Conservation (phyloP, 2,113 vertebrate genomes). For the Pangasianodon hypophthalmus region DNA sequence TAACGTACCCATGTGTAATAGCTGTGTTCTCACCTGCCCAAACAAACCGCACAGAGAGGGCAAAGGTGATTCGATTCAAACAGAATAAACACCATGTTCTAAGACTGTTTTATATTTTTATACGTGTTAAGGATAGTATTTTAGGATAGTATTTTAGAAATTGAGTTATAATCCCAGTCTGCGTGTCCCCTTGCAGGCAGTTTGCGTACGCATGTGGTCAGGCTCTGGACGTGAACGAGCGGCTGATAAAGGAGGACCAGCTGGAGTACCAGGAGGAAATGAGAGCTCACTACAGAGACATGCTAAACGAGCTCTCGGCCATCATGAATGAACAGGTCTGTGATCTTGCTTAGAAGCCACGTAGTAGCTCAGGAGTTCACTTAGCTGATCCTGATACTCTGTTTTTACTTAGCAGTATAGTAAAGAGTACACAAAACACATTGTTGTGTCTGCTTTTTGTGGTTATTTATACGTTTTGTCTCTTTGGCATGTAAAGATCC, state of each 20-base stretch:
- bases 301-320: constrained; percentile 88
- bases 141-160: background rate
- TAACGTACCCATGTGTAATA: background rate
- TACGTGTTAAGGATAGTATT: background rate
- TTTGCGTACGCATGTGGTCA: constrained; percentile 97
- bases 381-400: background rate
- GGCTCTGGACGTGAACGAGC: constrained; percentile 92
- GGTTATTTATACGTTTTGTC: constrained; percentile 43
- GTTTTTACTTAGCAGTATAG: background rate
- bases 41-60: background rate
- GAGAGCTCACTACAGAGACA: constrained; percentile 93
- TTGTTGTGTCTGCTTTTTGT: background rate
- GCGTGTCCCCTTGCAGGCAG: constrained; percentile 73
- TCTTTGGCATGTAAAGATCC: constrained; percentile 66
- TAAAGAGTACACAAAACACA: background rate
- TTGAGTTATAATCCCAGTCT: background rate
- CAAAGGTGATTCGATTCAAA: background rate
- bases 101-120: background rate
- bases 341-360: background rate
- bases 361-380: background rate
- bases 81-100: background rate
- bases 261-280: constrained; percentile 98
- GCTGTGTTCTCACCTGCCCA: background rate
- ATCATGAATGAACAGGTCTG: constrained; percentile 97
- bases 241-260: constrained; percentile 97